Percentiles rank a stretch among this genome's conserved stretches.
Evolutionary conservation across 2,888 invertebrate genomes (phyloP).

Genomic region (Ornithoptera alexandrae): DNA sequence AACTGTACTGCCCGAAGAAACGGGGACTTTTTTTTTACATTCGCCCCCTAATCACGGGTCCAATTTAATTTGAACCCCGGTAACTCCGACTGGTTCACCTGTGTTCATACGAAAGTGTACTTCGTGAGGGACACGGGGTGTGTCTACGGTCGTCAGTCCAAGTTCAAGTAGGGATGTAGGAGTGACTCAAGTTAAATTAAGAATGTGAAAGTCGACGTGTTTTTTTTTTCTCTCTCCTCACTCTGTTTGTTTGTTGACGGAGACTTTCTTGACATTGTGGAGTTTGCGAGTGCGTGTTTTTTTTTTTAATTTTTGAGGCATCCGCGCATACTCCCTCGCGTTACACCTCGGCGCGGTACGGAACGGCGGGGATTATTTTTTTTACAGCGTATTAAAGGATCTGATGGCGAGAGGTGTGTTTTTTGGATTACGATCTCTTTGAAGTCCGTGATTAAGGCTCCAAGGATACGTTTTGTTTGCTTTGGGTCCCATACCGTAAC

Average conservation of each 20-base stretch:
- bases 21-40: slow-evolving; percentile 62
- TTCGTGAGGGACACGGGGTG: slow-evolving; percentile 31
- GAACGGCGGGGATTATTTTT: slow-evolving; percentile 47
- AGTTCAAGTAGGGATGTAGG: slow-evolving; percentile 70
- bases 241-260: slow-evolving; percentile 75
- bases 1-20: slow-evolving; percentile 65
- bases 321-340: slow-evolving; percentile 65
- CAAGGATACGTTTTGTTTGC: slow-evolving; percentile 68
- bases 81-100: slow-evolving; percentile 34
- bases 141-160: slow-evolving; percentile 43
- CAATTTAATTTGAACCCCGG: slow-evolving; percentile 49
- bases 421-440: slow-evolving; percentile 73
- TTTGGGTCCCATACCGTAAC: slow-evolving; percentile 42
- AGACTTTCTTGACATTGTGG: slow-evolving; percentile 78
- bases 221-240: slow-evolving; percentile 60
- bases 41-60: slow-evolving; percentile 61
- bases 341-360: slow-evolving; percentile 54
- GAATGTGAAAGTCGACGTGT: slow-evolving; percentile 74
- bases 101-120: slow-evolving; percentile 20
- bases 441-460: slow-evolving; percentile 64
- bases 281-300: slow-evolving; percentile 61
- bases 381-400: slow-evolving; percentile 66
- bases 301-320: slow-evolving; percentile 70
- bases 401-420: slow-evolving; percentile 62
- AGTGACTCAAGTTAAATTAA: slow-evolving; percentile 80